Conservation (phyloP, 2,797 vertebrate species). For the Oreortyx pictus region DNA sequence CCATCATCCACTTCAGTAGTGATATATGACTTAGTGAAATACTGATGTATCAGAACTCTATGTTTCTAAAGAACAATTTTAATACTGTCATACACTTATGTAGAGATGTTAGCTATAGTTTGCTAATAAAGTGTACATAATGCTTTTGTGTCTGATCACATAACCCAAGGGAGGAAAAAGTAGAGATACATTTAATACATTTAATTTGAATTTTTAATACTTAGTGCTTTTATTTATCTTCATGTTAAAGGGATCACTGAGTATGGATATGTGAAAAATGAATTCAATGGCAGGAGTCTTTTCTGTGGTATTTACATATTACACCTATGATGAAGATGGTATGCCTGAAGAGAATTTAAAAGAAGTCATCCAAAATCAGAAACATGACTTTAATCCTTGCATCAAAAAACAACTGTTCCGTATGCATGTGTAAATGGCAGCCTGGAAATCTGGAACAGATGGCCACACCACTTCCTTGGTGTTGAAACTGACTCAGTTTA, state of each 20-base stretch:
- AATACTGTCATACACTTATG: not conserved
- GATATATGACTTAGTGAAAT: not conserved
- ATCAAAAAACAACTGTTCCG: not conserved
- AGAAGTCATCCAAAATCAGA: not conserved
- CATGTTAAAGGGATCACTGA: not conserved
- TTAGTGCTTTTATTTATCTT: not conserved
- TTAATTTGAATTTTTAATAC: not conserved
- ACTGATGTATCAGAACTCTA: not conserved
- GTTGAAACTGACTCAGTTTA: not conserved
- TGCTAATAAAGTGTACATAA: not conserved
- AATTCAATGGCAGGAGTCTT: not conserved
- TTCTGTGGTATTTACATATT: not conserved
- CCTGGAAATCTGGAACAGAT: not conserved
- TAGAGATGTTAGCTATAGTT: not conserved
- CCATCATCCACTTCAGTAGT: not conserved
- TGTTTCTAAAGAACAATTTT: not conserved
- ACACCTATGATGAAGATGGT: not conserved
- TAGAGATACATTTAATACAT: not conserved
- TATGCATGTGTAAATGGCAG: not conserved
- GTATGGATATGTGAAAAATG: not conserved
- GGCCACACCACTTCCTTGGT: not conserved
- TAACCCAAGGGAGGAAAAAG: not conserved
- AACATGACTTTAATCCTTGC: not conserved
- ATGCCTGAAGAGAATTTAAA: not conserved
- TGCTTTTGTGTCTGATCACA: not conserved